Evolutionary conservation across 2,888 invertebrate genomes (phyloP).

Genomic region (Ethmia dodecea): DNA sequence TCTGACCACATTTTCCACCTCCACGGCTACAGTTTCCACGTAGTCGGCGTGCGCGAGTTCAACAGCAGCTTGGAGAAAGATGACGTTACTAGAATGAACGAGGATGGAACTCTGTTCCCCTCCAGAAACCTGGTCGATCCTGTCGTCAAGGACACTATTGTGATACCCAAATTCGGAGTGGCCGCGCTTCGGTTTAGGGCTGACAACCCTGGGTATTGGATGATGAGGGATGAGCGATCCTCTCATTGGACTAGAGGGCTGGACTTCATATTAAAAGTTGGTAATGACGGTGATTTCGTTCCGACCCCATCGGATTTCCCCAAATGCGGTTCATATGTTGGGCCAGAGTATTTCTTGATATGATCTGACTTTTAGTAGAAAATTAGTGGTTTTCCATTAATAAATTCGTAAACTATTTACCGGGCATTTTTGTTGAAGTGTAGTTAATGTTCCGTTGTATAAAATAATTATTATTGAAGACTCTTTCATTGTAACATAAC

Average conservation of each 20-base stretch:
- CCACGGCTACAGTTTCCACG: constrained; percentile 85
- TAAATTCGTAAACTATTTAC: no score
- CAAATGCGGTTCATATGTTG: constrained; percentile 85
- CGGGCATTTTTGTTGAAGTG: no score
- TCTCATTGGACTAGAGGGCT: constrained; percentile 86
- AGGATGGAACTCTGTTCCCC: constrained; percentile 70
- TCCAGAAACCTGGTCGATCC: constrained; percentile 78
- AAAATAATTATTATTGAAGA: no score
- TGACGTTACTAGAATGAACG: constrained; percentile 76
- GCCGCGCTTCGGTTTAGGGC: constrained; percentile 85
- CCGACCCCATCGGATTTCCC: constrained; percentile 85
- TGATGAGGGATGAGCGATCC: constrained; percentile 86
- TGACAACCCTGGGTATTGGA: constrained; percentile 89
- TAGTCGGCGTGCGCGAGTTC: constrained; percentile 79
- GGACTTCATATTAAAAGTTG: constrained; percentile 85
- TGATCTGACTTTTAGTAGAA: no score
- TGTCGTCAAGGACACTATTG: constrained; percentile 84
- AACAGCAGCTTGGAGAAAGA: constrained; percentile 68
- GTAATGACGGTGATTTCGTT: constrained; percentile 80
- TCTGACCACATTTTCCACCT: constrained; percentile 85
- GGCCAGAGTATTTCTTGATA: constrained; percentile 86
- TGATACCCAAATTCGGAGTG: constrained; percentile 83
- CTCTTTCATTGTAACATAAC: no score
- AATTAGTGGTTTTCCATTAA: no score
- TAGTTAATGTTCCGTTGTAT: no score